These are phyloP conservation scores for Drosophila helvetica DNA, from an alignment of 2,888 invertebrate species.

Conservation along the genomic window DNA sequence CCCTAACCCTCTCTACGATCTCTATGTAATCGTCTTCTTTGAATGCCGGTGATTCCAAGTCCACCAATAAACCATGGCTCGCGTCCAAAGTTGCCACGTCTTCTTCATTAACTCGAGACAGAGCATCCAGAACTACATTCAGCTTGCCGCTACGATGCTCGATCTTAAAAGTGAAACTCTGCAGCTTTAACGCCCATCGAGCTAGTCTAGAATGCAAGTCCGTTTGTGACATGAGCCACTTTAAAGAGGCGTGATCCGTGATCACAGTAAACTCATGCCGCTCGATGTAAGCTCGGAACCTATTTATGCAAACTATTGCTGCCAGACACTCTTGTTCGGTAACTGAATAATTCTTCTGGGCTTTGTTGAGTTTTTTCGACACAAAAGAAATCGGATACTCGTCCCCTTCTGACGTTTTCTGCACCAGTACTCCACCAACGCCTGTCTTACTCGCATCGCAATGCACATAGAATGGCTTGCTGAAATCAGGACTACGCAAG, in stretches of 20 bases:
- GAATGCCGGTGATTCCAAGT: neutral
- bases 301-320: neutral
- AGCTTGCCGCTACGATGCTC: neutral
- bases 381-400: too few relatives aligned
- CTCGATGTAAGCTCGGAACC: neutral
- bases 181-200: neutral
- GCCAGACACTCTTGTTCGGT: too few relatives aligned
- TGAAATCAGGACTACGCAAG: too few relatives aligned
- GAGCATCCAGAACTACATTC: constrained; percentile 43
- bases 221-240: constrained; percentile 1
- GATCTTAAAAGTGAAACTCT: neutral
- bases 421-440: neutral
- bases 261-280: neutral
- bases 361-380: too few relatives aligned
- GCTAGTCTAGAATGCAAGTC: neutral
- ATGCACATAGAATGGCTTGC: neutral
- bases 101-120: constrained; percentile 17
- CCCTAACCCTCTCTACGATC: neutral
- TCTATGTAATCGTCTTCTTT: neutral
- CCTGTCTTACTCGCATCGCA: too few relatives aligned
- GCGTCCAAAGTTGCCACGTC: constrained; percentile 1
- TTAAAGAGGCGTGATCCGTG: neutral
- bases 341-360: neutral
- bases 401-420: too few relatives aligned
- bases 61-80: neutral